A percentile compares a stretch with the other conserved stretches of the same genome.
phyloP scores from a whole-genome alignment of 2,888 invertebrate genomes.

The Peribatodes rhomboidaria region DNA sequence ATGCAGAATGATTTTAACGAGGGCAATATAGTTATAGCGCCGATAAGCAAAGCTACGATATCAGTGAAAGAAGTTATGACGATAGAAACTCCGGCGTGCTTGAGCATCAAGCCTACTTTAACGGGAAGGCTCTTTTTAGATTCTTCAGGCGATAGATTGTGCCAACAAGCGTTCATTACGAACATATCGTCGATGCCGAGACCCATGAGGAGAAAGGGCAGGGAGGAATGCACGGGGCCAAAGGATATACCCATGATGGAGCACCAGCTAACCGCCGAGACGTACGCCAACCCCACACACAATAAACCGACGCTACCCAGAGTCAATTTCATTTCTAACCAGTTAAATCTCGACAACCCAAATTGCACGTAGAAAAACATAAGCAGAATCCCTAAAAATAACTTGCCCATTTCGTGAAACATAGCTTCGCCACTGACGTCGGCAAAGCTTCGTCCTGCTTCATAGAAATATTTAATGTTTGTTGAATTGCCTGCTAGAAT shows the following conservation, averaged over 20 bases:
- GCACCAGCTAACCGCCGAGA: slow-evolving; percentile 90
- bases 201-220: slow-evolving; percentile 94
- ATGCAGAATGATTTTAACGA: slow-evolving; percentile 93
- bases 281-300: slow-evolving; percentile 91
- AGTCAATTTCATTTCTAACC: slow-evolving; percentile 90
- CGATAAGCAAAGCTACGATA: slow-evolving; percentile 92
- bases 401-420: slow-evolving; percentile 90
- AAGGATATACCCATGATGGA: slow-evolving; percentile 90
- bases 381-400: slow-evolving; percentile 88
- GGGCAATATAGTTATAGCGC: slow-evolving; percentile 92
- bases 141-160: slow-evolving; percentile 86
- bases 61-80: slow-evolving; percentile 94
- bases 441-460: slow-evolving; percentile 90
- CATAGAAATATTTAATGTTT: slow-evolving; percentile 83
- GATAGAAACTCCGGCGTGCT: slow-evolving; percentile 94
- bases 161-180: slow-evolving; percentile 93
- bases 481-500: slow-evolving; percentile 62
- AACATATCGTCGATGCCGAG: slow-evolving; percentile 95
- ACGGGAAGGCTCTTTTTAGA: slow-evolving; percentile 86
- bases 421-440: slow-evolving; percentile 90
- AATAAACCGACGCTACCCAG: slow-evolving; percentile 90
- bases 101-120: slow-evolving; percentile 89
- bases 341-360: slow-evolving; percentile 91
- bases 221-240: slow-evolving; percentile 93
- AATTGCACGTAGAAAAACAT: slow-evolving; percentile 92